Conservation (phyloP, 2,797 vertebrate genomes). For the Danio jaintianensis region DNA sequence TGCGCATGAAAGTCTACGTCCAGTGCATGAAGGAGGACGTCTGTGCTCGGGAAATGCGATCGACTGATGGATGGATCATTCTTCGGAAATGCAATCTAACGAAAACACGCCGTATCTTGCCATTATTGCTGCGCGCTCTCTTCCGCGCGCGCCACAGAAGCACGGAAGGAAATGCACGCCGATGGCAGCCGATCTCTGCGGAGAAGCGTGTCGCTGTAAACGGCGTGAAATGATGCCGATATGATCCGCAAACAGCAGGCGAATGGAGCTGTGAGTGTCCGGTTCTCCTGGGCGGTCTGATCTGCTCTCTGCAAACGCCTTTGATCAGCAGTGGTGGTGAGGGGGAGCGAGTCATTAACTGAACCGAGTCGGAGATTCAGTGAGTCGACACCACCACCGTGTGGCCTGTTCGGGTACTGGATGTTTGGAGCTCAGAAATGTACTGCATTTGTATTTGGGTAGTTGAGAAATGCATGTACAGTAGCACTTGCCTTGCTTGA, state of each 20-base stretch:
- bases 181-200: background rate
- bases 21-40: conserved; percentile 6
- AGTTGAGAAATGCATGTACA: no score
- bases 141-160: conserved; percentile 55
- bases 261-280: conserved; percentile 9
- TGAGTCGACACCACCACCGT: conserved; percentile 51
- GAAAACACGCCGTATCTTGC: conserved; percentile 53
- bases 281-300: conserved; percentile 56
- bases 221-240: background rate
- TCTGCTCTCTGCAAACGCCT: conserved; percentile 45
- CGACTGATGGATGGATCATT: conserved; percentile 12
- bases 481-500: no score
- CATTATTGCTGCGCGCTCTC: conserved; percentile 37
- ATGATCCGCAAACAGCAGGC: conserved; percentile 17
- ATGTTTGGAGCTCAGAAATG: background rate
- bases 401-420: conserved; percentile 42
- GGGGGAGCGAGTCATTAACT: conserved; percentile 35
- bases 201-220: background rate
- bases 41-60: background rate
- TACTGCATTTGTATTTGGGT: no score
- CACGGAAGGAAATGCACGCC: conserved; percentile 56
- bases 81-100: conserved; percentile 44
- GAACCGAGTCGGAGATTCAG: conserved; percentile 27
- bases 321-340: conserved; percentile 45
- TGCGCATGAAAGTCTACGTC: conserved; percentile 40